Evolutionary conservation across 2,797 vertebrate species (phyloP).

Genomic region (Tenualosa thibaudeaui): DNA sequence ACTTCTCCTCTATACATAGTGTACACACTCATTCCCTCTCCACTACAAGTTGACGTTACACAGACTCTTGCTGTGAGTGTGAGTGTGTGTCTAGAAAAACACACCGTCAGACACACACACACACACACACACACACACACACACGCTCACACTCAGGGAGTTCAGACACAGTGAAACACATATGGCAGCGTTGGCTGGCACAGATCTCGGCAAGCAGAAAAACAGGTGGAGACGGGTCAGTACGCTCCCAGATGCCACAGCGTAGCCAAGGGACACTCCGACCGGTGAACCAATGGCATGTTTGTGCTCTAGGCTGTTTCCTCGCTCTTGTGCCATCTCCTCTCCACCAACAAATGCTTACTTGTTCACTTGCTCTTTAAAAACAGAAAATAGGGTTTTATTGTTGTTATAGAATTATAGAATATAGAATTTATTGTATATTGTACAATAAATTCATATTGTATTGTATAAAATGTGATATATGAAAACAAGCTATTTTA

Average conservation of each 20-base stretch:
- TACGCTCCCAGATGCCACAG: slow-evolving; percentile 46
- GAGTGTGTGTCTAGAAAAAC: slow-evolving; percentile 21
- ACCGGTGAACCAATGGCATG: neutral
- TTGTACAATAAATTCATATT: too few relatives aligned
- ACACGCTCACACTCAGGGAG: neutral
- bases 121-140: neutral
- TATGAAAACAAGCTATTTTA: neutral
- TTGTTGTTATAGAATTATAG: too few relatives aligned
- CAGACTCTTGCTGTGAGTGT: slow-evolving; percentile 26
- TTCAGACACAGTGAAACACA: slow-evolving; percentile 74
- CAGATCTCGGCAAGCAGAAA: slow-evolving; percentile 70
- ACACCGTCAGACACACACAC: slow-evolving; percentile 14
- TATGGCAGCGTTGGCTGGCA: slow-evolving; percentile 72
- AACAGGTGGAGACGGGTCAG: slow-evolving; percentile 76
- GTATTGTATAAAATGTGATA: neutral
- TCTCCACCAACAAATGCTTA: neutral
- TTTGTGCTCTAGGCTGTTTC: neutral
- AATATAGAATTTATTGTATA: neutral
- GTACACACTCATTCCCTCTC: neutral
- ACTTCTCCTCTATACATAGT: slow-evolving; percentile 58
- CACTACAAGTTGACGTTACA: slow-evolving; percentile 61
- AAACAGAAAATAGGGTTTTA: neutral
- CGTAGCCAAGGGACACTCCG: slow-evolving; percentile 3
- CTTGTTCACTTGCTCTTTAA: neutral
- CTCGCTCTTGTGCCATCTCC: neutral